Evolutionary conservation across 2,888 invertebrate genomes (phyloP), one percentile per base, ranked within the genome.

Genomic region (Mamestra brassicae): DNA sequence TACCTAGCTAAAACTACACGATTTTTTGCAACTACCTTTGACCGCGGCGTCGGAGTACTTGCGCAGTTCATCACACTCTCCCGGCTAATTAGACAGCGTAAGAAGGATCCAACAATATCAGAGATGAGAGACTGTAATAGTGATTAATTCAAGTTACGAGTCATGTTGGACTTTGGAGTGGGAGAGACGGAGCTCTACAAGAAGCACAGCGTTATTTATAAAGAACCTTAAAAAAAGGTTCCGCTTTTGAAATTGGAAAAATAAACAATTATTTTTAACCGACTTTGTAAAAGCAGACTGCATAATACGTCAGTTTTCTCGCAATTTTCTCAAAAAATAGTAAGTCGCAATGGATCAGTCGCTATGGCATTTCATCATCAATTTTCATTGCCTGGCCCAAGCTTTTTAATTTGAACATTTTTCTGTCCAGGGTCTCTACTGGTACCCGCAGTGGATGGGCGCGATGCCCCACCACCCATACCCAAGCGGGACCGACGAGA

Each of bases 381-480:
- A 38, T 38, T 11, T 38, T 52, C 3, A 26, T 47, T 17, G 1
- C 17, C 54, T 2, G 38, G 2, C 15, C 7, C 34, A 52, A 52
- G 17, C 6, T 4, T 36, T 61, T 26, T 36, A 13, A 64, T 36
- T 34, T 36, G 17, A 52, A 42, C 26, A 4, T 26, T 10, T 70
- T 17, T 70, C 2, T 62, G 74, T 72, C 13, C 92, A 96, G 95
- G 96, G 96, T 73, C 89, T 96, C 0, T 96, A 96, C 83, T 96
- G 96, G 96, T 96, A 96, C 81, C 96, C 96, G 0, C 96, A 96
- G 90, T 96, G 96, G 96, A 96, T 96, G 96, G 96, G 96, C 0
- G 89, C 92, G 0, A 80, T 90, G 83, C 95, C 96, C 0, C 93
- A 94, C 85, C 94, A 95, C 68, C 94, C 95, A 0, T 95, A 94